Evolutionary conservation across 2,113 vertebrate species (phyloP).

Genomic region (Artemisiospiza belli): DNA sequence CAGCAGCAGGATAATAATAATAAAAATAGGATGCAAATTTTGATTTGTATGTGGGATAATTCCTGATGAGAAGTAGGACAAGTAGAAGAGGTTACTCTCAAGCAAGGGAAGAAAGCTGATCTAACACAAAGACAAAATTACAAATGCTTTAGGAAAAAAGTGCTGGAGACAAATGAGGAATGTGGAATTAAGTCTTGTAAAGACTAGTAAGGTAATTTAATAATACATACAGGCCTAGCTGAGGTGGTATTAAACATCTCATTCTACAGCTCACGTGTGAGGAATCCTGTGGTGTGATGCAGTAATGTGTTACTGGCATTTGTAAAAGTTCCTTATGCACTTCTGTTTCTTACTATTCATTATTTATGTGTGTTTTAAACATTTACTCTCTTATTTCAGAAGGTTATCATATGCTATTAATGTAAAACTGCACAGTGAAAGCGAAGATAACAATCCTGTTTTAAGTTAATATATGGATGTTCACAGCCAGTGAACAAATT

Average conservation of each 20-base stretch:
- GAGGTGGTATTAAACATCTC: background rate
- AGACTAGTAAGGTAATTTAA: background rate
- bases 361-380: background rate
- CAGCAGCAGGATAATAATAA: background rate
- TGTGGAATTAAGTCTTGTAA: background rate
- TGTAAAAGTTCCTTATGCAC: background rate
- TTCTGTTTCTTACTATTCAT: background rate
- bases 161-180: background rate
- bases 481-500: constrained; percentile 18
- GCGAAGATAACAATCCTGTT: background rate
- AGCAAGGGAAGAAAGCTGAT: background rate
- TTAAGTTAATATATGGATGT: background rate
- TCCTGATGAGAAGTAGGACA: background rate
- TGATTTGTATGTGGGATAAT: background rate
- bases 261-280: background rate
- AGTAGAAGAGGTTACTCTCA: background rate
- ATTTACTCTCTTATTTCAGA: background rate
- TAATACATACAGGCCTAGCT: background rate
- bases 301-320: background rate
- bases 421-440: background rate
- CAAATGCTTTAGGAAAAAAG: background rate
- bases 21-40: background rate
- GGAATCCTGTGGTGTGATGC: background rate
- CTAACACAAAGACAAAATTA: background rate
- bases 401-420: background rate